These are phyloP conservation scores for Neosilurus mollespiculum DNA, from an alignment of 2,797 vertebrate species.

Conservation along the genomic window DNA sequence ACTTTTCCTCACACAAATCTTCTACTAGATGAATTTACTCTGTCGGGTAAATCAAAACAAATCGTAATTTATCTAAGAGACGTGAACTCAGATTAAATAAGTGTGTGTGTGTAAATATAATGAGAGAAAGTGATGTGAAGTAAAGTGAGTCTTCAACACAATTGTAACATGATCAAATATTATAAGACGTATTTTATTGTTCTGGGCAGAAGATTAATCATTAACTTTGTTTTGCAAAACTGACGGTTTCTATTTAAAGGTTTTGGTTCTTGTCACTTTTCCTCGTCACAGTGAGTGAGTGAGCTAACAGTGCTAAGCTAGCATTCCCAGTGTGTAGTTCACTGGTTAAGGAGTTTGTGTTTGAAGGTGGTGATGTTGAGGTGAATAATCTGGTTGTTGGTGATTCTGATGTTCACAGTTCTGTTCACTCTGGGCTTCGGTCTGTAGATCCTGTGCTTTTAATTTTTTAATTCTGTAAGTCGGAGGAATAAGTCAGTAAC, in stretches of 20 bases:
- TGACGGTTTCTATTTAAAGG: neutral
- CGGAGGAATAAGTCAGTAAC: neutral
- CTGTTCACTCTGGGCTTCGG: fast-evolving
- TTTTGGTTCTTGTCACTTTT: neutral
- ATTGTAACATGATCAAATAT: neutral
- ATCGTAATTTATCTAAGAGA: neutral
- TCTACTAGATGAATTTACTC: too few species aligned
- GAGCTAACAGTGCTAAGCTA: neutral
- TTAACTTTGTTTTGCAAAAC: neutral
- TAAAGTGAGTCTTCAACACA: neutral
- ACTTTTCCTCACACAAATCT: too few species aligned
- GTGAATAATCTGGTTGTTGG: neutral
- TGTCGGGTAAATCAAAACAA: fast-evolving
- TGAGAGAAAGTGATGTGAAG: neutral
- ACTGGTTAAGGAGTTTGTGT: too few species aligned
- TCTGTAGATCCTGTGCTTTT: neutral
- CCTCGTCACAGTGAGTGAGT: neutral
- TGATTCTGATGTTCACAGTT: too few species aligned
- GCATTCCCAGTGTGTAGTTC: too few species aligned
- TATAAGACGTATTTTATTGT: too few species aligned
- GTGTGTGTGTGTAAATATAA: too few species aligned
- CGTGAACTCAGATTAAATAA: neutral
- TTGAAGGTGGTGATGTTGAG: too few species aligned
- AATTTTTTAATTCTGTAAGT: too few species aligned
- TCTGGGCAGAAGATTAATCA: too few species aligned